phyloP scores from a whole-genome alignment of 2,888 invertebrate genomes.

The Megaustenia siamemsis region DNA sequence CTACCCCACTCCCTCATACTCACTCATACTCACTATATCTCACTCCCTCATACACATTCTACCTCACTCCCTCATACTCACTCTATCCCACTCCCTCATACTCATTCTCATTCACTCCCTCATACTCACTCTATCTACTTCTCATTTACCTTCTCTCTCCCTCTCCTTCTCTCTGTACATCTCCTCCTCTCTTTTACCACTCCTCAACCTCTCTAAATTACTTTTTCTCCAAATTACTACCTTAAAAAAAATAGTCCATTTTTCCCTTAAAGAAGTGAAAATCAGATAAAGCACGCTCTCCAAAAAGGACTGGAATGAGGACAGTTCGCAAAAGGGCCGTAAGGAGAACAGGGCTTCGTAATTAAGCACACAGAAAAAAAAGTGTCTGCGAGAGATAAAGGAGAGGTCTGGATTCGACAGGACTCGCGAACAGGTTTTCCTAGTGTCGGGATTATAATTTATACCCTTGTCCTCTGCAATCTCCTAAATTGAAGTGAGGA shows the following conservation, averaged over 20 bases:
- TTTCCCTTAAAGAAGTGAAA: background rate
- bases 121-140: background rate
- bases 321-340: background rate
- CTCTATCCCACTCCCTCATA: background rate
- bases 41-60: background rate
- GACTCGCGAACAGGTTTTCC: constrained; percentile 39
- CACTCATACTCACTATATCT: background rate
- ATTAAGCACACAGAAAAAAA: background rate
- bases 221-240: background rate
- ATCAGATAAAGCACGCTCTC: background rate
- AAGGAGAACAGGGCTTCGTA: background rate
- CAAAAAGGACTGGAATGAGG: background rate
- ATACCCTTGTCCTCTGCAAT: constrained; percentile 29
- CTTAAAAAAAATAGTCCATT: background rate
- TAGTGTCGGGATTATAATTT: constrained; percentile 25
- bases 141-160: constrained; percentile 9
- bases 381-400: constrained; percentile 9
- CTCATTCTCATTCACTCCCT: constrained; percentile 1
- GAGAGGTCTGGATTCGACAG: constrained; percentile 2
- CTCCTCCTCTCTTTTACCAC: background rate
- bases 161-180: background rate
- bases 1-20: background rate
- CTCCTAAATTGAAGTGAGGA: constrained; percentile 42
- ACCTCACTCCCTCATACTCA: background rate
- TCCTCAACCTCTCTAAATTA: background rate